Conservation (phyloP, 2,888 invertebrate genomes). For the Lasioglossum leucozonium region DNA sequence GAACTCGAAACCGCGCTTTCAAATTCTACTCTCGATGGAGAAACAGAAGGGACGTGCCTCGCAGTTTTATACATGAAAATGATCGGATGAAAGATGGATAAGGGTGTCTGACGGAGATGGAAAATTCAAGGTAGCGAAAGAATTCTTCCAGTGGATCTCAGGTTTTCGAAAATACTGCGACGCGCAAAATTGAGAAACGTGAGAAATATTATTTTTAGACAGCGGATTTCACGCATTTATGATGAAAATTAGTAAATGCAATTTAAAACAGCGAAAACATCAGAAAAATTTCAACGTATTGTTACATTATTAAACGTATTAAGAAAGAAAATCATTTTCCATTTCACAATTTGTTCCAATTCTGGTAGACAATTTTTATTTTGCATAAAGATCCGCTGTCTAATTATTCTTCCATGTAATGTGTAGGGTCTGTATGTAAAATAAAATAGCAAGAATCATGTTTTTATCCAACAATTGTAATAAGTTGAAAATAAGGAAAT, state of each 20-base stretch:
- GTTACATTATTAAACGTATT: no score
- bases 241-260: no score
- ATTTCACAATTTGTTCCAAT: no score
- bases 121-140: neutral
- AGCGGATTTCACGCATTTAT: no score
- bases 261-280: no score
- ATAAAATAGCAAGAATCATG: neutral
- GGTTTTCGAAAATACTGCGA: neutral
- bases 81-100: neutral
- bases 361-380: no score
- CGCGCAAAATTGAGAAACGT: neutral
- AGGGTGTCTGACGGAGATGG: neutral
- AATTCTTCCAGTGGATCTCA: neutral
- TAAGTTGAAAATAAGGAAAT: no score
- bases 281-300: no score
- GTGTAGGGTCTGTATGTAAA: neutral
- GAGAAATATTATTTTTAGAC: no score
- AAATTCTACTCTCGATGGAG: neutral
- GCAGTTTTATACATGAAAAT: neutral
- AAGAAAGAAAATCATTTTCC: no score
- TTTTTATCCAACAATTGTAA: no score
- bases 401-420: neutral
- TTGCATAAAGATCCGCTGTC: no score
- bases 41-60: neutral
- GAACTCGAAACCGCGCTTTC: slow-evolving; percentile 9